These are phyloP conservation scores for Drosophila koepferae DNA, from an alignment of 2,888 invertebrate species.

Conservation along the genomic window DNA sequence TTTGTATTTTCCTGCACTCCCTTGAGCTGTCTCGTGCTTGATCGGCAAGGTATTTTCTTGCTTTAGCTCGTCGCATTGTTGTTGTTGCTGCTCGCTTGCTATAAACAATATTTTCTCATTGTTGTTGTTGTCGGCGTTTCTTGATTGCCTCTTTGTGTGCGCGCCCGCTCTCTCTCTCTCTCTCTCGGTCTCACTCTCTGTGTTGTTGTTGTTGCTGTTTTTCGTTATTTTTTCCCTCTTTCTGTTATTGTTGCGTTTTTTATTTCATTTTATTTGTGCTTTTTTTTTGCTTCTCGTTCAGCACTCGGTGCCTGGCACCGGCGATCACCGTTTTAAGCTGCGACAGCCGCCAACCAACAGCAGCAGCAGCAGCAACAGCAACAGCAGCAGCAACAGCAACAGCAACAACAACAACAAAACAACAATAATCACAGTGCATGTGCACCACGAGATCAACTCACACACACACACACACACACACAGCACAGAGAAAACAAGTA, in stretches of 20 bases:
- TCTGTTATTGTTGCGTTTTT: slow-evolving; percentile 43
- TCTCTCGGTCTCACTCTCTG: not conserved
- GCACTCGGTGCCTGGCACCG: slow-evolving; percentile 80
- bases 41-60: slow-evolving; percentile 59
- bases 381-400: slow-evolving; percentile 44
- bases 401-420: slow-evolving; percentile 46
- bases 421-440: slow-evolving; percentile 53
- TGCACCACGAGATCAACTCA: slow-evolving; percentile 32
- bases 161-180: slow-evolving; percentile 7
- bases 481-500: slow-evolving; percentile 7
- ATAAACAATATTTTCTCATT: slow-evolving; percentile 67
- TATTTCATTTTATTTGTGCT: slow-evolving; percentile 3
- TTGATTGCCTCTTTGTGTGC: slow-evolving; percentile 65
- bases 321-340: slow-evolving; percentile 81
- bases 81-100: slow-evolving; percentile 39
- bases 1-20: slow-evolving; percentile 9
- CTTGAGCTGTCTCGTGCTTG: slow-evolving; percentile 33
- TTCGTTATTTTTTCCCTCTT: slow-evolving; percentile 43
- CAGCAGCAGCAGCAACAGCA: slow-evolving; percentile 35
- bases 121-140: slow-evolving; percentile 55
- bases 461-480: not conserved
- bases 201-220: slow-evolving; percentile 33
- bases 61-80: slow-evolving; percentile 38
- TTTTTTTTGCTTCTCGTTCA: slow-evolving; percentile 24
- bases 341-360: slow-evolving; percentile 50